A percentile compares a stretch with the other conserved stretches of the same genome.
These are phyloP conservation scores for Drosophila helvetica DNA, from an alignment of 2,888 invertebrate genomes.

Conservation along the genomic window DNA sequence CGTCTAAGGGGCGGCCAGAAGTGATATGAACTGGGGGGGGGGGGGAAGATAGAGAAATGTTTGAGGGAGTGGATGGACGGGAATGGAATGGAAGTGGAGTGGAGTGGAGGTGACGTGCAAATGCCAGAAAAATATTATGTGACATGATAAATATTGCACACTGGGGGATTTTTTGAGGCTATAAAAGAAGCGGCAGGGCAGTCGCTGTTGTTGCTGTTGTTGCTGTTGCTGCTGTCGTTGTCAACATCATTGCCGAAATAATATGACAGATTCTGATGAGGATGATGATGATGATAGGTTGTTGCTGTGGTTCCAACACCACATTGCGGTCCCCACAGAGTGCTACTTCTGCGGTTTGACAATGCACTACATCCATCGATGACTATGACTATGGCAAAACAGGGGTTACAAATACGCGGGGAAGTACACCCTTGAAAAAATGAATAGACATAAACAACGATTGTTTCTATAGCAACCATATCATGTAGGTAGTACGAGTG, in stretches of 20 bases:
- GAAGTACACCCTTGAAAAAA: neutral
- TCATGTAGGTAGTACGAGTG: neutral
- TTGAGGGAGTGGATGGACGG: neutral
- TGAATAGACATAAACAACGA: neutral
- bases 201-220: neutral
- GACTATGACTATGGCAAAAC: slow-evolving; percentile 51
- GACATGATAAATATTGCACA: slow-evolving; percentile 79
- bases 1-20: slow-evolving; percentile 34
- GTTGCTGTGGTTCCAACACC: slow-evolving; percentile 10
- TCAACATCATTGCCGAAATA: slow-evolving; percentile 78
- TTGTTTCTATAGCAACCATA: neutral
- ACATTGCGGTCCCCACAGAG: slow-evolving; percentile 11
- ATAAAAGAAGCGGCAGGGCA: slow-evolving; percentile 19
- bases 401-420: neutral
- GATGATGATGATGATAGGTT: slow-evolving; percentile 21
- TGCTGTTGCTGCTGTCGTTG: slow-evolving; percentile 49
- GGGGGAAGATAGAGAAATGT: slow-evolving; percentile 2
- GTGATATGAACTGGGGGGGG: too few relatives aligned
- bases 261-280: slow-evolving; percentile 72
- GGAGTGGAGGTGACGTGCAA: slow-evolving; percentile 71
- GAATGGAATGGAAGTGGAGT: neutral
- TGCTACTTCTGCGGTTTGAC: slow-evolving; percentile 25
- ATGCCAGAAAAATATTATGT: slow-evolving; percentile 82
- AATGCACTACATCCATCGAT: slow-evolving; percentile 10
- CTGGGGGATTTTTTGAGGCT: slow-evolving; percentile 59